Evolutionary conservation across 2,888 invertebrate genomes (phyloP).

Genomic region (Tortricodes alternella): DNA sequence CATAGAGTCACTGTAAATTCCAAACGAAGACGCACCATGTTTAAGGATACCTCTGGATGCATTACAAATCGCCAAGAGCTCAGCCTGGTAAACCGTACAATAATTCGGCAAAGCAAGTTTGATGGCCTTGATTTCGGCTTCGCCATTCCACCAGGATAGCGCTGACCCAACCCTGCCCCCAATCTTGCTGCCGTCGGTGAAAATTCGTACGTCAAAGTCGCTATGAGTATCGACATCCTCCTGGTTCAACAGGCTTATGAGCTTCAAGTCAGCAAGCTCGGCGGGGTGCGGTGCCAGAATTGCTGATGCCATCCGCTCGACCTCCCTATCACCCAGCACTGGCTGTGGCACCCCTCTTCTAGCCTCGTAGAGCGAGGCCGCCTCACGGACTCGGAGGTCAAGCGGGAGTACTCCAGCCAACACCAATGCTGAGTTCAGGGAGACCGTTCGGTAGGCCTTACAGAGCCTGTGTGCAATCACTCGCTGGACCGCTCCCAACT

Average conservation of each 20-base stretch:
- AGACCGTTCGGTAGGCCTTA: no score
- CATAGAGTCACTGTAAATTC: no score
- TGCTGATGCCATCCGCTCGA: background rate
- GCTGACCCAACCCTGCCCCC: slow-evolving; percentile 14
- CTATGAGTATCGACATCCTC: background rate
- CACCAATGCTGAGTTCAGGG: no score
- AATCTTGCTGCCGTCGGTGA: slow-evolving; percentile 24
- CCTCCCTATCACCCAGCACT: background rate
- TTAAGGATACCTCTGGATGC: no score
- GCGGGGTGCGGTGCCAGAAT: slow-evolving; percentile 16
- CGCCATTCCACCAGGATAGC: no score
- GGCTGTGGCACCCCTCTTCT: no score
- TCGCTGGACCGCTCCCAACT: background rate
- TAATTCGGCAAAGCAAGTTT: no score
- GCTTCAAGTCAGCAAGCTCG: background rate
- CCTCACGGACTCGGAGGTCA: no score
- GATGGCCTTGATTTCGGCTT: background rate
- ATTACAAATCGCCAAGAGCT: no score
- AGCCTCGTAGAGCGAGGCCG: background rate
- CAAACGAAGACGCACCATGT: no score
- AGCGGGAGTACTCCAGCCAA: no score
- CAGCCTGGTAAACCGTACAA: slow-evolving; percentile 26
- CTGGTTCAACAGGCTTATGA: background rate
- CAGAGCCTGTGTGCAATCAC: background rate
- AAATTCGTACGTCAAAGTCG: background rate